Base-by-base conservation (phyloP, 92 coral and sea anemone genomes). In the Palythoa heliodiscus region DNA sequence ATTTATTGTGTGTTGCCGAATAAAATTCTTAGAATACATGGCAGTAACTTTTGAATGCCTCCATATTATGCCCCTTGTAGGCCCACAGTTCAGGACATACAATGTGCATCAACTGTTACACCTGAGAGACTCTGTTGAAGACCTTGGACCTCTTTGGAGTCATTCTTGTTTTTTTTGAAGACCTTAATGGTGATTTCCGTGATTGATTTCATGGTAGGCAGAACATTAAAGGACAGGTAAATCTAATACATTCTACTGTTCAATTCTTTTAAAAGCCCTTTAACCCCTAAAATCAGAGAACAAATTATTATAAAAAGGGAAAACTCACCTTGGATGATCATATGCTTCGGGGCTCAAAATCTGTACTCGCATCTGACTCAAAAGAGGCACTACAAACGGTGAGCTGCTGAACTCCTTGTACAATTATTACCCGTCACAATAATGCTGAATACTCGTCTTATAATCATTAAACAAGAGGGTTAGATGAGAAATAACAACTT, bases 361-460 rank as follows among this genome's bases (percentile, higher is more conserved):
- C 83, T 86, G 77, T 86, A 68, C 66, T 50, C 77, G 14, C 77
- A 86, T 1, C 22, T 60, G 20, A 60, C 64, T 76, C 29, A 86
- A 47, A 86, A 76, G 53, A 15, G 57, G 29, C 84, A 86, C 84
- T 75, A 52, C 70, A 84, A 84, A 73, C 57, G 87, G 73, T 84
- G 74, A 84, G 80, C 40, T 10, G 17, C 72, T n/a, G 71, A 55
- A 57, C 20, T 15, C 60, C 22, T 70, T 58, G 70, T 39, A 70
- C 67, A 20, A 52, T 5, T 73, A 52, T 54, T 16, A 40, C n/a
- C n/a, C n/a, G n/a, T n/a, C n/a, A n/a, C n/a, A n/a, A n/a, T n/a
- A n/a, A n/a, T 43, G 48, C 48, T 43, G 48, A 43, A 43, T 43
- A 43, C 48, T 43, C 48, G 48, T 43, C 48, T 43, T 43, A 43